These are phyloP conservation scores for Stenodera caucasica DNA, from an alignment of 2,888 invertebrate genomes.

Conservation along the genomic window DNA sequence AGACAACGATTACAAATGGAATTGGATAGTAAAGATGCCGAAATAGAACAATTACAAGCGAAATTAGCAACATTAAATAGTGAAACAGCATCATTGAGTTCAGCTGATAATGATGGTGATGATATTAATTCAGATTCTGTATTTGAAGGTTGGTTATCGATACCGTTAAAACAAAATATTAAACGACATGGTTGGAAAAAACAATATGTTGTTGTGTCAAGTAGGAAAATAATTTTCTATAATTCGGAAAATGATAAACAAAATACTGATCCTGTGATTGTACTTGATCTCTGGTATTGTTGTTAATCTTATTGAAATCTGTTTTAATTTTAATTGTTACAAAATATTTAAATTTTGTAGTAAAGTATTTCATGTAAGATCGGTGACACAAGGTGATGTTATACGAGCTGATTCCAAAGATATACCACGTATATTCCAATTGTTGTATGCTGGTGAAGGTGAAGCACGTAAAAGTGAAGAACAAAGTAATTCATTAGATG, in stretches of 20 bases:
- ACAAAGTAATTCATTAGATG: slow-evolving; percentile 58
- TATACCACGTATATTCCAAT: slow-evolving; percentile 97
- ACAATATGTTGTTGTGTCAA: slow-evolving; percentile 95
- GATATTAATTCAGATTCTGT: slow-evolving; percentile 71
- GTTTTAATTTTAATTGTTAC: slow-evolving; percentile 21
- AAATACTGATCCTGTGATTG: slow-evolving; percentile 92
- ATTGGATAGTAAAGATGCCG: slow-evolving; percentile 93
- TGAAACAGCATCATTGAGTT: slow-evolving; percentile 90
- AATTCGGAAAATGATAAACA: slow-evolving; percentile 92
- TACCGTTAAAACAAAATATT: slow-evolving; percentile 95
- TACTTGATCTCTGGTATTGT: slow-evolving; percentile 86
- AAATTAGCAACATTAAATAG: slow-evolving; percentile 78
- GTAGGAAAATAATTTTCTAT: slow-evolving; percentile 96
- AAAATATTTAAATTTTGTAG: slow-evolving; percentile 58
- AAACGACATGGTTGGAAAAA: slow-evolving; percentile 95
- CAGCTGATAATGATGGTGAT: slow-evolving; percentile 84
- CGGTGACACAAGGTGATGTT: slow-evolving; percentile 98
- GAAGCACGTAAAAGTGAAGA: slow-evolving; percentile 80
- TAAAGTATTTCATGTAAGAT: slow-evolving; percentile 98
- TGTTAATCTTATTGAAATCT: slow-evolving; percentile 12
- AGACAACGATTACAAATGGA: slow-evolving; percentile 90
- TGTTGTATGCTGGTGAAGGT: slow-evolving; percentile 96
- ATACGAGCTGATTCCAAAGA: slow-evolving; percentile 98
- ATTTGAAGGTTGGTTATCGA: slow-evolving; percentile 94
- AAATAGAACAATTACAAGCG: slow-evolving; percentile 89